Percentiles rank a stretch among this genome's conserved stretches.
phyloP scores from a whole-genome alignment of 2,797 vertebrate genomes.

The Cygnus olor region DNA sequence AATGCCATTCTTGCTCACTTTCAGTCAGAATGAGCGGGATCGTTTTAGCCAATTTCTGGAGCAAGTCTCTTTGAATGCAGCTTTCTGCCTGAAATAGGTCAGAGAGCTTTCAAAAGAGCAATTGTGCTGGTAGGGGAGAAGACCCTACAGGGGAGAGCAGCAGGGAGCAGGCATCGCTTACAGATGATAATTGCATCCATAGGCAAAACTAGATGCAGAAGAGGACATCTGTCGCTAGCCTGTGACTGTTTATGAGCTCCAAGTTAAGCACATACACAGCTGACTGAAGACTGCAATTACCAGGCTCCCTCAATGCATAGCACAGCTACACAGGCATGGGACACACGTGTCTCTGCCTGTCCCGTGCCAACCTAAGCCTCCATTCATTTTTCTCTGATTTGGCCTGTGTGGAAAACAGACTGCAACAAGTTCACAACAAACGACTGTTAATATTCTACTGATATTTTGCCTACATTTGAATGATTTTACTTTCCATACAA shows the following conservation, averaged over 20 bases:
- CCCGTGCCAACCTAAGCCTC: background rate
- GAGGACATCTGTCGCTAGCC: conserved; percentile 1
- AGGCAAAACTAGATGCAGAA: background rate
- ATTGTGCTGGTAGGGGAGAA: background rate
- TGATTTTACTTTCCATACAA: background rate
- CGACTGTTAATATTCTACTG: background rate
- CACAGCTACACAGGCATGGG: background rate
- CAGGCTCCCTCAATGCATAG: background rate
- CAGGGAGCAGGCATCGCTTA: background rate
- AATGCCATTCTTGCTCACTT: background rate
- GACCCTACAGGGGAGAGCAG: background rate
- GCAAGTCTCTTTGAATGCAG: background rate
- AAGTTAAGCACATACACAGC: background rate
- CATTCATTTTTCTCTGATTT: background rate
- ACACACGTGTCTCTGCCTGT: background rate
- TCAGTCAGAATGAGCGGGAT: background rate
- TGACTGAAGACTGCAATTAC: background rate
- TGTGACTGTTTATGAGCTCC: background rate
- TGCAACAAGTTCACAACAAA: background rate
- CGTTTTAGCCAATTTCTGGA: background rate
- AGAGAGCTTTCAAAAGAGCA: conserved; percentile 21
- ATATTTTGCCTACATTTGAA: background rate
- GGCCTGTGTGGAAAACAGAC: accelerated
- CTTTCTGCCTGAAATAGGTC: background rate
- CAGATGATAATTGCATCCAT: background rate